Evolutionary conservation across 35 echinoderm and acorn worm genomes (phyloP), one percentile per base, ranked within the genome.

Genomic region (Lytechinus variegatus): DNA sequence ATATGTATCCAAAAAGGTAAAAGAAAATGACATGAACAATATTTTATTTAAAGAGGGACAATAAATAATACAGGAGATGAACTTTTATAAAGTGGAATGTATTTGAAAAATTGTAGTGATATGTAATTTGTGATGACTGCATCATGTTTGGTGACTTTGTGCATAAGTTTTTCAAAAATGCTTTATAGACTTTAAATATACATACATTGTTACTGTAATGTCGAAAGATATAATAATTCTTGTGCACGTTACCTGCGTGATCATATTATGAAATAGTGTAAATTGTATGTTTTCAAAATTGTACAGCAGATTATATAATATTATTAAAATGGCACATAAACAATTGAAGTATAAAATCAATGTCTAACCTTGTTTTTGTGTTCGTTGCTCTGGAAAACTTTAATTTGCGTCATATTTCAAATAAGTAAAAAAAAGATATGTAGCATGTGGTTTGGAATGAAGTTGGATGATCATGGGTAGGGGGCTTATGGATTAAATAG

Each of bases 311-410:
- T 90, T 90, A 44, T 90, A 90, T 51, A 5, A 89, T 44, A 90
- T 52, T 90, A 90, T 52, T 90, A 90, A 90, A 90, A 90, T 90
- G 88, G 88, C 88, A 90, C 88, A 54, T 90, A 90, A 90, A 90
- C 66, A n/a, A 79, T 24, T 79, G n/a, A 79, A 79, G 19, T 79
- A 79, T 7, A 79, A 5, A 79, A 27, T 79, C 21, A 24, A 24
- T 79, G 16, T 14, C 12, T 58, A 13, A 13, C 9, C 12, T 58
- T 58, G 10, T 79, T n/a, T 79, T 79, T n/a, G 66, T 79, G 16
- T 71, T 71, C 6, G 66, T 44, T 60, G 3, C 57, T 60, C 57
- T 60, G 57, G 16, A 60, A 10, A 60, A 16, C 57, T 60, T 60
- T 10, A 9, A 60, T 2, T 16, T 60, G 57, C 33, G 2, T 44